A percentile compares a stretch with the other conserved stretches of the same genome.
phyloP scores from a whole-genome alignment of 2,888 invertebrate species.

The Eulithis prunata region DNA sequence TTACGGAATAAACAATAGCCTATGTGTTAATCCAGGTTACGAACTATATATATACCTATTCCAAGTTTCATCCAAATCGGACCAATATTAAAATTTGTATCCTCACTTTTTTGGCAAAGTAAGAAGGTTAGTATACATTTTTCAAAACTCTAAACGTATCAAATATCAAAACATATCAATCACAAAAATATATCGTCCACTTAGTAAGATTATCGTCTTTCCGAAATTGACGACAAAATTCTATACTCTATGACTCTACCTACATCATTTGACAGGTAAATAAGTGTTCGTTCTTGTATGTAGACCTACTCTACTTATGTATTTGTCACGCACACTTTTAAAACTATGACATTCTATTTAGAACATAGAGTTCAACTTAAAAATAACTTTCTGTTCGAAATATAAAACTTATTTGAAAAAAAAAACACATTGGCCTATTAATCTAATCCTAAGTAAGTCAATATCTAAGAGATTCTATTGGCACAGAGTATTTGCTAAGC shows the following conservation, averaged over 20 bases:
- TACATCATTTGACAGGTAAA: slow-evolving; percentile 4
- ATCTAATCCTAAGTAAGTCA: neutral
- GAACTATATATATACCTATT: too few relatives aligned
- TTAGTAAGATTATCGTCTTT: slow-evolving; percentile 26
- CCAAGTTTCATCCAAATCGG: too few relatives aligned
- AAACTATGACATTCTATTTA: neutral
- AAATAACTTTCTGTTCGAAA: too few relatives aligned
- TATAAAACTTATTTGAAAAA: too few relatives aligned
- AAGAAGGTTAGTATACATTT: too few relatives aligned
- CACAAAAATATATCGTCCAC: neutral
- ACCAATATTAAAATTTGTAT: too few relatives aligned
- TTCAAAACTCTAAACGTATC: neutral
- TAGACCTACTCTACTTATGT: slow-evolving; percentile 23
- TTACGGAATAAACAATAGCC: too few relatives aligned
- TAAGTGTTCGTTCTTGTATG: slow-evolving; percentile 3
- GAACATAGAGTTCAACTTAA: neutral
- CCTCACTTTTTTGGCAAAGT: too few relatives aligned
- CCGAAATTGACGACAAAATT: slow-evolving; percentile 20
- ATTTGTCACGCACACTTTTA: slow-evolving; percentile 30
- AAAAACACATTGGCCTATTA: too few relatives aligned
- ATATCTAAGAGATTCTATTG: neutral
- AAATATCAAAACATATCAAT: slow-evolving; percentile 19
- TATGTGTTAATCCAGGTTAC: too few relatives aligned
- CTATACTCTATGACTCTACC: too few relatives aligned
- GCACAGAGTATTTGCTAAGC: neutral